Percentiles rank a stretch among this genome's conserved stretches.
These are phyloP conservation scores for Bradypodion ventrale DNA, from an alignment of 2,797 vertebrate species.

Conservation along the genomic window DNA sequence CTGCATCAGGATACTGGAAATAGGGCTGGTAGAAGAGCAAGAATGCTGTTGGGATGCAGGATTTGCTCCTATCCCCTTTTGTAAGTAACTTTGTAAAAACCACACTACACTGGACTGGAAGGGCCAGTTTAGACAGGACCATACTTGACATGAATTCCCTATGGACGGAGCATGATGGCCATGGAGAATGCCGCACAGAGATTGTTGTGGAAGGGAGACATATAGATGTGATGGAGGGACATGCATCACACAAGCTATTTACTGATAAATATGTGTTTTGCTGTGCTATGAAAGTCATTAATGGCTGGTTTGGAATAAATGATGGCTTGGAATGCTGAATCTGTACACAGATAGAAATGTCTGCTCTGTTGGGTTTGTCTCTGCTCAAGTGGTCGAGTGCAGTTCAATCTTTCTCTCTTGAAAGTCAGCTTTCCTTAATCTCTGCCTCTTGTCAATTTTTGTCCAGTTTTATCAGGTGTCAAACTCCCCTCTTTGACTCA, in stretches of 20 bases:
- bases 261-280: not conserved
- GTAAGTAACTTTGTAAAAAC: no score
- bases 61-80: no score
- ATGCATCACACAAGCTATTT: not conserved
- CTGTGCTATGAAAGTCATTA: not conserved
- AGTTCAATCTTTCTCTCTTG: not conserved
- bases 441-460: not conserved
- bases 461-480: not conserved
- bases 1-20: no score
- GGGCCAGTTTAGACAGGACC: no score
- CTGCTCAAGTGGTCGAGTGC: not conserved
- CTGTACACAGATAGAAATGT: not conserved
- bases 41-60: no score
- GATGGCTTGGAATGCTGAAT: not conserved
- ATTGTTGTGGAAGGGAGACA: not conserved
- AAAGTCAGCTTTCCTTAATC: not conserved
- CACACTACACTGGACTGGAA: no score
- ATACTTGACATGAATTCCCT: not conserved
- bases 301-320: not conserved
- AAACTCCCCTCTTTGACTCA: not conserved
- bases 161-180: not conserved
- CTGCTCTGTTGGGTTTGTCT: not conserved
- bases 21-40: no score
- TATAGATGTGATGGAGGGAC: no score
- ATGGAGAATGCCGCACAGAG: not conserved